Percentiles rank a stretch among this genome's conserved stretches.
Conservation (phyloP, 2,888 invertebrate genomes). For the Brachycybe producta region DNA sequence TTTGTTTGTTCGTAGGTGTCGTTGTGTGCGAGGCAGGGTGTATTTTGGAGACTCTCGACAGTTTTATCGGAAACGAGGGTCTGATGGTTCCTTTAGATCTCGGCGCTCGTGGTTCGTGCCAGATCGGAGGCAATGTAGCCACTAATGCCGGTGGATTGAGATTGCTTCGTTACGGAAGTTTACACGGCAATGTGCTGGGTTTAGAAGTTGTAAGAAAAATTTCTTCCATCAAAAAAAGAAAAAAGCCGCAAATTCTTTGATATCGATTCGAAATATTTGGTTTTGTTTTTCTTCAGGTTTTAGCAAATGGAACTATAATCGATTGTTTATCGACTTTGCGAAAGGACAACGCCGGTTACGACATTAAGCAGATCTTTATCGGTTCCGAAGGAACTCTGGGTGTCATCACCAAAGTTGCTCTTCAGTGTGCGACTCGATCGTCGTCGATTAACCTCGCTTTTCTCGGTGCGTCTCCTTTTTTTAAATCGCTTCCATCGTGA, state of each 20-base stretch:
- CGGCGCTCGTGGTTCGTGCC: slow-evolving; percentile 90
- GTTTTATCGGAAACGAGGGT: slow-evolving; percentile 53
- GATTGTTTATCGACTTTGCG: slow-evolving; percentile 73
- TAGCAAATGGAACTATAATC: slow-evolving; percentile 70
- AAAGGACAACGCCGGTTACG: slow-evolving; percentile 97
- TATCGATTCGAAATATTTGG: not conserved
- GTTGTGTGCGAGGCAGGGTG: slow-evolving; percentile 86
- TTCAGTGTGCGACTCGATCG: slow-evolving; percentile 77
- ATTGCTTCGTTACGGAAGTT: slow-evolving; percentile 85
- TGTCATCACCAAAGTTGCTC: slow-evolving; percentile 77
- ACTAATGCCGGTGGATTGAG: slow-evolving; percentile 94
- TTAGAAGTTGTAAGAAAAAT: slow-evolving; percentile 64
- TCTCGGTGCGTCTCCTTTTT: slow-evolving; percentile 48
- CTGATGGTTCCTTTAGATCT: slow-evolving; percentile 91
- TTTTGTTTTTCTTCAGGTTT: slow-evolving; percentile 43
- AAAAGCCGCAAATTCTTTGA: not conserved
- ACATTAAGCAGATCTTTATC: slow-evolving; percentile 89
- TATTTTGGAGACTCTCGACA: slow-evolving; percentile 72
- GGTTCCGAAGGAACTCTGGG: slow-evolving; percentile 97
- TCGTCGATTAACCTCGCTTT: slow-evolving; percentile 73
- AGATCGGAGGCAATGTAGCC: slow-evolving; percentile 89
- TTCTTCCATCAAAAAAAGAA: too few relatives aligned
- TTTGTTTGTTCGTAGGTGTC: slow-evolving; percentile 43
- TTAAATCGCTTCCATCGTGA: not conserved
- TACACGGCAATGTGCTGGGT: slow-evolving; percentile 81